Conservation (phyloP, 2,113 vertebrate species). For the Oceanodroma tethys region DNA sequence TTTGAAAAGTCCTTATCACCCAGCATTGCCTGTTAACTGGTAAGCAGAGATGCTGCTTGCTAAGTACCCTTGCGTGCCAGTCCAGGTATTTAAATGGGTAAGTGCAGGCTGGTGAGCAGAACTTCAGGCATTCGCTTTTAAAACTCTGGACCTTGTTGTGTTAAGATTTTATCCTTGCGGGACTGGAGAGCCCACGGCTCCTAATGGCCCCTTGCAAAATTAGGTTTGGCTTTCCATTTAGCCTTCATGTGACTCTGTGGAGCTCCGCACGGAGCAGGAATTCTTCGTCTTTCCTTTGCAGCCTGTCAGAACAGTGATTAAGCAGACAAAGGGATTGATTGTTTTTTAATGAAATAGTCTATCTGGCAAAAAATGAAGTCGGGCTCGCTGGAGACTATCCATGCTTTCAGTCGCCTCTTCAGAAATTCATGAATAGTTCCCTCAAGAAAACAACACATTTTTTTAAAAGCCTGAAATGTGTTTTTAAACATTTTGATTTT, state of each 20-base stretch:
- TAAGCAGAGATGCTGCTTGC: not conserved
- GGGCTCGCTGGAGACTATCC: conserved; percentile 30
- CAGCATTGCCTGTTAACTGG: not conserved
- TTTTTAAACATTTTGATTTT: conserved; percentile 57
- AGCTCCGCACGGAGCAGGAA: not conserved
- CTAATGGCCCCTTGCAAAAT: conserved; percentile 40
- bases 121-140: not conserved
- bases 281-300: conserved; percentile 40
- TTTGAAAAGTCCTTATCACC: not conserved
- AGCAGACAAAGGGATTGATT: conserved; percentile 66
- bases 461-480: conserved; percentile 20
- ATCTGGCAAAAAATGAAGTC: conserved; percentile 58
- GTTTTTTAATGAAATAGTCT: conserved; percentile 67
- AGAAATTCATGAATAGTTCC: conserved; percentile 57
- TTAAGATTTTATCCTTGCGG: not conserved
- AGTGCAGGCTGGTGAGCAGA: not conserved
- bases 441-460: conserved; percentile 50
- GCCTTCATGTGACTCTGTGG: conserved; percentile 23
- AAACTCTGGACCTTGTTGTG: not conserved
- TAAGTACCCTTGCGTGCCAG: not conserved
- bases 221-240: conserved; percentile 42
- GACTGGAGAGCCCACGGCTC: not conserved
- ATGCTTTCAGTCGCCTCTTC: conserved; percentile 47
- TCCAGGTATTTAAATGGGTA: not conserved
- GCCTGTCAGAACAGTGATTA: conserved; percentile 65